Evolutionary conservation across 2,797 vertebrate genomes (phyloP).

Genomic region (Poeciliopsis turneri): DNA sequence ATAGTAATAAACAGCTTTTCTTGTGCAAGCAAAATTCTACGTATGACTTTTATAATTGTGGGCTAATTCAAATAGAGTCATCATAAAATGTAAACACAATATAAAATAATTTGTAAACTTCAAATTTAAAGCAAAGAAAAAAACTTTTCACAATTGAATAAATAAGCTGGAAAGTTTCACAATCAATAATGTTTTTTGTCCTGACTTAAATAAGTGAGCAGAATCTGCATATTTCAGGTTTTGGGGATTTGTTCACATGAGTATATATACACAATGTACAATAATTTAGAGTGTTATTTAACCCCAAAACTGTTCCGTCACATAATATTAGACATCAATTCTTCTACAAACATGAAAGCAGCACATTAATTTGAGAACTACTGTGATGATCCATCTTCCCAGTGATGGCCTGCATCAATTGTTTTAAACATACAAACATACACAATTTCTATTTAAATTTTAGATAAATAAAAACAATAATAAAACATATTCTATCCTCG

Average conservation of each 20-base stretch:
- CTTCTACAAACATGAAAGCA: neutral
- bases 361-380: neutral
- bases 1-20: slow-evolving; percentile 54
- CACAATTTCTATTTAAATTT: neutral
- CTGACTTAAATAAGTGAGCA: neutral
- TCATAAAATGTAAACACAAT: neutral
- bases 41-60: slow-evolving; percentile 10
- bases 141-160: too few species aligned
- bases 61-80: neutral
- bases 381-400: neutral
- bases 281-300: neutral
- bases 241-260: neutral
- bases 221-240: neutral
- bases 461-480: neutral
- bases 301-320: neutral
- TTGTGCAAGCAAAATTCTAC: slow-evolving; percentile 26
- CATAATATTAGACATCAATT: neutral
- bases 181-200: neutral
- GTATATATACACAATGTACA: neutral
- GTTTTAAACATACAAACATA: neutral
- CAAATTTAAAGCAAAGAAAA: neutral
- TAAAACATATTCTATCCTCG: neutral
- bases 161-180: neutral
- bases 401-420: neutral
- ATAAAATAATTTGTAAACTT: neutral